Evolutionary conservation across 2,113 vertebrate species (phyloP).

Genomic region (Rhizomys pruinosus): DNA sequence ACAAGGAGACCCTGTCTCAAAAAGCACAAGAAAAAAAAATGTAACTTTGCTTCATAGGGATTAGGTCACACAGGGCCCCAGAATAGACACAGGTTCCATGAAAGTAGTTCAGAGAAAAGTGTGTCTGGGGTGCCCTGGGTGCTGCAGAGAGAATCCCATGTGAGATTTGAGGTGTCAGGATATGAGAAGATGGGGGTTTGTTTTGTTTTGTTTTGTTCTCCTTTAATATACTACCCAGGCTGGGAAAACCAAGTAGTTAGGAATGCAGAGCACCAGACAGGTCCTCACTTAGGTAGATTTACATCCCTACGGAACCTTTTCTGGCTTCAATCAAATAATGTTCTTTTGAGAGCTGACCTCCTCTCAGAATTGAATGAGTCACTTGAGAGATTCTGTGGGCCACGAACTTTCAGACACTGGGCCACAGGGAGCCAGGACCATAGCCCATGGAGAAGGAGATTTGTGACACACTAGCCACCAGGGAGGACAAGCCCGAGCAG

Average conservation of each 20-base stretch:
- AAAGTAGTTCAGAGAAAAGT: neutral
- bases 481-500: neutral
- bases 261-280: too few species aligned
- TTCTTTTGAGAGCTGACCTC: neutral
- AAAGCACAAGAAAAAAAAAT: too few species aligned
- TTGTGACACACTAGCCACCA: neutral
- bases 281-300: rapidly evolving
- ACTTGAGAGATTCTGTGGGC: neutral
- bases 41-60: neutral
- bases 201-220: neutral
- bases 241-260: neutral
- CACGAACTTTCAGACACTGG: neutral
- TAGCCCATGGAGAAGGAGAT: neutral
- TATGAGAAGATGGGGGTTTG: neutral
- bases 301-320: neutral
- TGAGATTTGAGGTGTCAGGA: neutral
- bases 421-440: neutral
- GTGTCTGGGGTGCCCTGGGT: neutral
- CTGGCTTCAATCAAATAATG: neutral
- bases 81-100: too few species aligned
- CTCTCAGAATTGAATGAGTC: neutral
- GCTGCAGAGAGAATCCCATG: neutral
- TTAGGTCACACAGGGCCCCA: too few species aligned
- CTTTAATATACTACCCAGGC: neutral
- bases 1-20: too few species aligned